Conservation (phyloP, 2,113 vertebrate species). For the Bufo gargarizans region DNA sequence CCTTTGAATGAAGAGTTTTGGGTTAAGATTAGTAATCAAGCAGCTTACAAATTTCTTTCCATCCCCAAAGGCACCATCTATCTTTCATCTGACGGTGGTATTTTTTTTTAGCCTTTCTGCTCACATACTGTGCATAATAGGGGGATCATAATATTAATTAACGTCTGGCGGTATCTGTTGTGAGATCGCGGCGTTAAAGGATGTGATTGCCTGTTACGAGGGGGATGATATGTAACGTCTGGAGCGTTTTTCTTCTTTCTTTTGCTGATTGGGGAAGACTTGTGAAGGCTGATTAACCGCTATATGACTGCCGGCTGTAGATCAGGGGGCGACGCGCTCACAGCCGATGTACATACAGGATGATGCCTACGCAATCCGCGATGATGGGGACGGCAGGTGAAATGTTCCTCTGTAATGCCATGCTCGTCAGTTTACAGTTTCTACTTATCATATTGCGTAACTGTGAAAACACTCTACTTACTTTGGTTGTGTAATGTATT, state of each 20-base stretch:
- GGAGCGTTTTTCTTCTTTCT: not conserved
- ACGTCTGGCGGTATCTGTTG: not conserved
- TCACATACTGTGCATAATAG: constrained; percentile 15
- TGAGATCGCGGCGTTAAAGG: not conserved
- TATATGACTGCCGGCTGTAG: not conserved
- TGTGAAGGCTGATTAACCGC: not conserved
- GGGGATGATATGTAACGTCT: not conserved
- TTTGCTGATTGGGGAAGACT: not conserved
- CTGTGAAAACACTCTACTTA: not conserved
- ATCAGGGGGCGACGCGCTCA: not conserved
- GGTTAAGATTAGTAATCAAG: not conserved
- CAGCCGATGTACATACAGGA: not conserved
- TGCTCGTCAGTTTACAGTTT: too few relatives aligned
- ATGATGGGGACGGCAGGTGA: not conserved
- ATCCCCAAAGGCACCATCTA: constrained; percentile 10
- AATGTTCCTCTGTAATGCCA: not conserved
- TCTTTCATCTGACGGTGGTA: constrained; percentile 33
- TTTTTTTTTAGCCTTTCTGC: not conserved
- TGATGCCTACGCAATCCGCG: not conserved
- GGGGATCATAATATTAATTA: constrained; percentile 40
- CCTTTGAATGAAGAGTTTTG: constrained; percentile 25
- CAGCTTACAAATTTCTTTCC: constrained; percentile 15
- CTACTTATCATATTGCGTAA: not conserved
- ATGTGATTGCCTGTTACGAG: not conserved
- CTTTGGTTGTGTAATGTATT: not conserved